These are phyloP conservation scores for Glyptemys insculpta DNA, from an alignment of 2,797 vertebrate species.

Conservation along the genomic window DNA sequence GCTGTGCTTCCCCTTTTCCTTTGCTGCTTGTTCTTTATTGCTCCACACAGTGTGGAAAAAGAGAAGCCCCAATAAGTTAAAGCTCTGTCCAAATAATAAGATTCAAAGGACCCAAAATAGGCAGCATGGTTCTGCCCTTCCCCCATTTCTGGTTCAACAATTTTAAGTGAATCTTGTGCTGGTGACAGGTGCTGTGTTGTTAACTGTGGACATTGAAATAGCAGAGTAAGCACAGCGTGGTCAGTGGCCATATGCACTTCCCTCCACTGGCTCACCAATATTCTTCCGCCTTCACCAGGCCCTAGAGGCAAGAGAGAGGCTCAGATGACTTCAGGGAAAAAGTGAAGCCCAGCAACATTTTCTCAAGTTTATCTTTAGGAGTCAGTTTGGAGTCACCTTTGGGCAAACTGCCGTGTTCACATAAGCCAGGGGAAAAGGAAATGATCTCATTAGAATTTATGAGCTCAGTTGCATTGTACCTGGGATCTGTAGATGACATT, in stretches of 20 bases:
- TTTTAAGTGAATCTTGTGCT: not conserved
- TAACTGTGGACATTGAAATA: not conserved
- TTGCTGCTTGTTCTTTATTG: not conserved
- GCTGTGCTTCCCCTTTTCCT: not conserved
- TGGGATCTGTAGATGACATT: not conserved
- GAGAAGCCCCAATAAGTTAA: not conserved
- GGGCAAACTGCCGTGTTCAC: not conserved
- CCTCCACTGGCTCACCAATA: not conserved
- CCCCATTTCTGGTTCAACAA: not conserved
- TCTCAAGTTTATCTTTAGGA: not conserved
- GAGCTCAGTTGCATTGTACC: conserved; percentile 4
- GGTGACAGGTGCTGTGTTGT: rapidly evolving
- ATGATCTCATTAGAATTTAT: not conserved
- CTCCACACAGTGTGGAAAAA: not conserved
- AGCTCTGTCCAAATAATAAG: not conserved
- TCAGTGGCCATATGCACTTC: not conserved
- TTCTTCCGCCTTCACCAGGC: not conserved
- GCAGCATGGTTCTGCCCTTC: not conserved
- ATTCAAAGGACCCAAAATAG: not conserved
- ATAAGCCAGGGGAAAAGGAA: not conserved
- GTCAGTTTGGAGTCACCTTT: not conserved
- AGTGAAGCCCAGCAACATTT: not conserved
- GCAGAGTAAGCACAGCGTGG: not conserved
- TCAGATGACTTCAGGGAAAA: rapidly evolving
- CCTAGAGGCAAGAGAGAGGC: not conserved